phyloP scores from a whole-genome alignment of 2,113 vertebrate genomes.

The Rhynchopsitta pachyrhyncha region DNA sequence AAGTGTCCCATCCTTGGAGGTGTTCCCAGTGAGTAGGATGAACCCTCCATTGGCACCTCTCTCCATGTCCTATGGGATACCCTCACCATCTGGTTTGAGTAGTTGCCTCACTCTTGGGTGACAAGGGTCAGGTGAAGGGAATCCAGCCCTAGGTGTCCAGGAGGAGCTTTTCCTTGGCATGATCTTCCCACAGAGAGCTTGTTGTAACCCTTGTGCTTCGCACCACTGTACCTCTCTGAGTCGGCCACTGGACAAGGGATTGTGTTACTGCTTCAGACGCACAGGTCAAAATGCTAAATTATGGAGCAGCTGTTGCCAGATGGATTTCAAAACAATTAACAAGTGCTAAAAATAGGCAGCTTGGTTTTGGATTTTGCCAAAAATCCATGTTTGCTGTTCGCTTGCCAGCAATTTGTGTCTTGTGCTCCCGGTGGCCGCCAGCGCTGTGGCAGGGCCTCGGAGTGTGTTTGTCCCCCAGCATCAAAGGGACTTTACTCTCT shows the following conservation, averaged over 20 bases:
- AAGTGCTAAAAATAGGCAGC: constrained; percentile 3
- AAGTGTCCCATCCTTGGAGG: not conserved
- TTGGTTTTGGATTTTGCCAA: not conserved
- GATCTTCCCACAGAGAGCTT: not conserved
- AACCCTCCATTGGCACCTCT: not conserved
- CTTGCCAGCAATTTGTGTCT: not conserved
- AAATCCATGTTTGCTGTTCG: not conserved
- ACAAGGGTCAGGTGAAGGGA: not conserved
- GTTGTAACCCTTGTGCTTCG: not conserved
- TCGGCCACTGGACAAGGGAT: not conserved
- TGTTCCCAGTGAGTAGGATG: not conserved
- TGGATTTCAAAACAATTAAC: constrained; percentile 41
- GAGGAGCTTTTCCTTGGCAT: accelerated
- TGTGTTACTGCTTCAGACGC: not conserved
- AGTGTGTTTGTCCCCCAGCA: not conserved
- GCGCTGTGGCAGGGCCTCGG: accelerated
- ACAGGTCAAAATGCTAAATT: not conserved
- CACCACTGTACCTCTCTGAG: not conserved
- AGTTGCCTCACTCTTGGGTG: accelerated
- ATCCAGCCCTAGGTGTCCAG: accelerated
- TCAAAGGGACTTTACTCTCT: not conserved
- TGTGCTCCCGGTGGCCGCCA: accelerated
- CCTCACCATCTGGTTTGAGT: not conserved
- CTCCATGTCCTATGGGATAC: not conserved
- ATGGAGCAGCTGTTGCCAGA: constrained; percentile 24